Conservation (phyloP, 2,888 invertebrate genomes). For the Dorcus hopei region DNA sequence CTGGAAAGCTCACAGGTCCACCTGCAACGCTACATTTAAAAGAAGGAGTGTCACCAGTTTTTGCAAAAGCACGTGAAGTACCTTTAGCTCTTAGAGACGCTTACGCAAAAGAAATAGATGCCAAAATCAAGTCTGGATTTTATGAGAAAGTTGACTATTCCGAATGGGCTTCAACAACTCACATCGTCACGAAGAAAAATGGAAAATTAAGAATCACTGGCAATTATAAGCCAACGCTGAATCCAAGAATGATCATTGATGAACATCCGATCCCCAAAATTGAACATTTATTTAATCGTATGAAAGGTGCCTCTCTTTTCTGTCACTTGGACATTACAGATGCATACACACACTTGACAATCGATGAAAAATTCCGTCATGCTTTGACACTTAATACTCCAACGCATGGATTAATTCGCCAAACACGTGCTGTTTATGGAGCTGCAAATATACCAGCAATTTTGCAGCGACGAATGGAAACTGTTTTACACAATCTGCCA, state of each 20-base stretch:
- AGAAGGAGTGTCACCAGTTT: neutral
- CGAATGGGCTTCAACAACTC: neutral
- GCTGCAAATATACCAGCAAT: neutral
- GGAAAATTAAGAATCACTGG: neutral
- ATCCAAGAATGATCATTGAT: neutral
- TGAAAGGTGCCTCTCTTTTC: no score
- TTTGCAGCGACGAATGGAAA: no score
- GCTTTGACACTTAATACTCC: neutral
- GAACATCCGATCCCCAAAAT: no score
- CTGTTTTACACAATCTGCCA: no score
- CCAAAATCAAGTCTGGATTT: neutral
- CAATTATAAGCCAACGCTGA: neutral
- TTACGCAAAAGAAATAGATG: neutral
- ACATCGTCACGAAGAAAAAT: neutral
- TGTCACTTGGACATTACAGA: no score
- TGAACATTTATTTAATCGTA: no score
- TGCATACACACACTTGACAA: no score
- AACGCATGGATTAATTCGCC: neutral
- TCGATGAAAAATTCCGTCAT: no score
- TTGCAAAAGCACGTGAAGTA: neutral
- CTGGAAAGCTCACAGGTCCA: no score
- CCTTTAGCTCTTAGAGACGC: neutral
- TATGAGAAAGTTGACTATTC: neutral
- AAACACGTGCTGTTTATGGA: neutral
- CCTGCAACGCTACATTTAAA: no score